phyloP scores from a whole-genome alignment of 53 echinoderm and acorn worm genomes.

The Echinometra lucunter region DNA sequence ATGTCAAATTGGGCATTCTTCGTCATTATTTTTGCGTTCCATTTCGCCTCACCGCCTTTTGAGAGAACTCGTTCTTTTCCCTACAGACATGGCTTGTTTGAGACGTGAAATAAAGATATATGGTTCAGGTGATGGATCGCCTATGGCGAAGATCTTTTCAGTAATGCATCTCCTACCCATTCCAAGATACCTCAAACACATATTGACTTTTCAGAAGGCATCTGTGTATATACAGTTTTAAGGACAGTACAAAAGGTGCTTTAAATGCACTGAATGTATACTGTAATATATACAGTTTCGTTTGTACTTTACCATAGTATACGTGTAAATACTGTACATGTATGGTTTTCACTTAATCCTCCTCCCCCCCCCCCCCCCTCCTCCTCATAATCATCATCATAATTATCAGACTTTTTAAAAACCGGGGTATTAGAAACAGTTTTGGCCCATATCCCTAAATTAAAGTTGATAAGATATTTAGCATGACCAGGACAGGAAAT shows the following conservation, averaged over 20 bases:
- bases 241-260: not conserved
- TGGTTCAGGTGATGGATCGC: conserved; percentile 24
- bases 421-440: too few relatives aligned
- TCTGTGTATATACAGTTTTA: not conserved
- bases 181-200: not conserved
- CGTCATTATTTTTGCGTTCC: conserved; percentile 30
- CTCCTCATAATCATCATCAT: too few relatives aligned
- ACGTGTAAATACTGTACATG: too few relatives aligned
- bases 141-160: not conserved
- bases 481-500: too few relatives aligned
- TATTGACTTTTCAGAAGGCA: not conserved
- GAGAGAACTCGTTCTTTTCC: conserved; percentile 25
- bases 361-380: too few relatives aligned
- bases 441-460: too few relatives aligned
- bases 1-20: conserved; percentile 29
- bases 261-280: not conserved
- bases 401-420: too few relatives aligned
- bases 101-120: not conserved
- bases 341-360: too few relatives aligned
- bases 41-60: conserved; percentile 34
- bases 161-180: conserved; percentile 41
- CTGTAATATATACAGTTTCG: not conserved
- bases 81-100: conserved; percentile 1
- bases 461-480: too few relatives aligned
- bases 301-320: not conserved